Conservation (phyloP, 2,797 vertebrate species). For the Pangasius djambal region DNA sequence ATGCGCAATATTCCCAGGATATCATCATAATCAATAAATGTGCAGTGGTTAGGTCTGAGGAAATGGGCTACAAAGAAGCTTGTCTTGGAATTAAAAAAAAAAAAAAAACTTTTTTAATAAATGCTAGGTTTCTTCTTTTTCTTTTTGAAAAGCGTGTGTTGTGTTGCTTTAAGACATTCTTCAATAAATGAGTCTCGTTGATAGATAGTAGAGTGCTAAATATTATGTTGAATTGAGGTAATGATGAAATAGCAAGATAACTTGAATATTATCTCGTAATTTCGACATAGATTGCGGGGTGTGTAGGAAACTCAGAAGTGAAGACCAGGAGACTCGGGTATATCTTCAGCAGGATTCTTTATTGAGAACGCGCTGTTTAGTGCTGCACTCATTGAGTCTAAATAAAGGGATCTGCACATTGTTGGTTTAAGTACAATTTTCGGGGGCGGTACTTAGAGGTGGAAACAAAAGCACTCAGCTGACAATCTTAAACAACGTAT, state of each 20-base stretch:
- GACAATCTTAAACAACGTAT: no score
- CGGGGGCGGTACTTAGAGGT: no score
- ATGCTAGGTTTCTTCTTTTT: background rate
- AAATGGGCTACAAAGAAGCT: background rate
- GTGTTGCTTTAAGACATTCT: background rate
- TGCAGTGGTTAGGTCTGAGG: background rate
- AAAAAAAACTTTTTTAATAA: background rate
- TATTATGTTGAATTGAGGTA: background rate
- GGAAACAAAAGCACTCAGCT: no score
- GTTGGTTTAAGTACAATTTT: no score
- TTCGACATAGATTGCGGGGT: background rate
- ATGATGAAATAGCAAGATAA: background rate
- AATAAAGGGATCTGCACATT: no score
- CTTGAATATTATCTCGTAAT: background rate
- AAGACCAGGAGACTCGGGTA: no score
- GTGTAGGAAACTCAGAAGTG: no score
- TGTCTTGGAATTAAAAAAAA: background rate
- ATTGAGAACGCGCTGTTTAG: no score
- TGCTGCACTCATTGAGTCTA: no score
- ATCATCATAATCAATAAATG: slow-evolving; percentile 2
- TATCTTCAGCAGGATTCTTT: no score
- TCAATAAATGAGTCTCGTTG: background rate
- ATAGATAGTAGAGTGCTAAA: background rate
- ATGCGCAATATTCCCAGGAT: background rate
- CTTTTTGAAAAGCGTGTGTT: background rate